A percentile compares a stretch with the other conserved stretches of the same genome.
Evolutionary conservation across 2,888 invertebrate genomes (phyloP).

Genomic region (Nemapogon koenigi): DNA sequence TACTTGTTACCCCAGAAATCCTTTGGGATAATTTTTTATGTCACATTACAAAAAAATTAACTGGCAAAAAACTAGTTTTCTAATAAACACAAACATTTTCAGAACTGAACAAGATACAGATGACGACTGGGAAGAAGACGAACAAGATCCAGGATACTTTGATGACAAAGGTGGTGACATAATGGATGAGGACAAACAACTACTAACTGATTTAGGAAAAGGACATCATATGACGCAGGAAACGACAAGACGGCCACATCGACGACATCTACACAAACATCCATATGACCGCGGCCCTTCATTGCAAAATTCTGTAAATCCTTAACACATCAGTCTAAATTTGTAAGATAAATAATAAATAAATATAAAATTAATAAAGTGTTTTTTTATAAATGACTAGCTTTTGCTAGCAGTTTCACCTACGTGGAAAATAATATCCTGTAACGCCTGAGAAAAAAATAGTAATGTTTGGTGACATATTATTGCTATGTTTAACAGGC

Average conservation of each 20-base stretch:
- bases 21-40: too few species aligned
- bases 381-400: conserved; percentile 1
- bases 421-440: too few species aligned
- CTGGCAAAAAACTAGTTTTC: too few species aligned
- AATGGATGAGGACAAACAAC: conserved; percentile 38
- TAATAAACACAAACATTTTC: conserved; percentile 19
- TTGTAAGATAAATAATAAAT: too few species aligned
- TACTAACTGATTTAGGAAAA: conserved; percentile 19
- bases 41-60: too few species aligned
- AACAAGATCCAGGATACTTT: conserved; percentile 31
- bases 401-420: too few species aligned
- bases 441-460: too few species aligned
- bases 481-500: too few species aligned
- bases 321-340: too few species aligned
- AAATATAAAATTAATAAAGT: not conserved
- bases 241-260: conserved; percentile 32
- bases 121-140: conserved; percentile 39
- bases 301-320: conserved; percentile 1
- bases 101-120: conserved; percentile 34
- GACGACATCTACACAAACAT: conserved; percentile 59
- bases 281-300: conserved; percentile 50
- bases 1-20: too few species aligned
- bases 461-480: too few species aligned
- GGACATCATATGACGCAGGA: not conserved
- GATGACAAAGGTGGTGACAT: conserved; percentile 40